Evolutionary conservation across 2,888 invertebrate species (phyloP).

Genomic region (Carterocephalus palaemon): DNA sequence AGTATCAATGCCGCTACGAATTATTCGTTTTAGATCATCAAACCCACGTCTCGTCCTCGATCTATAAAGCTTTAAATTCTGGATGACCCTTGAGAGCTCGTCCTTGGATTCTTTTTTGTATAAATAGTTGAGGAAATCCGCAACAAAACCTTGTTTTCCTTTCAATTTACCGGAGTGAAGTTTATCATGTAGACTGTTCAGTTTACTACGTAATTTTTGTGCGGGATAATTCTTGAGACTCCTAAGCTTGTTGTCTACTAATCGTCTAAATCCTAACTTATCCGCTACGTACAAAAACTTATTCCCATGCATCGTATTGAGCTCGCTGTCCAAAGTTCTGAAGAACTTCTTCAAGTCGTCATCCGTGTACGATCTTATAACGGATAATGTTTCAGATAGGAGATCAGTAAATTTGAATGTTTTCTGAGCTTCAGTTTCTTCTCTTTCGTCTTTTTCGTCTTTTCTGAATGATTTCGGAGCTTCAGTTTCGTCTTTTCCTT

Average conservation of each 20-base stretch:
- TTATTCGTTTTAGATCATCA: conserved; percentile 35
- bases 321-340: conserved; percentile 38
- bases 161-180: conserved; percentile 31
- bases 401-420: conserved; percentile 44
- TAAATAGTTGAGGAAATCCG: conserved; percentile 44
- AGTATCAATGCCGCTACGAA: conserved; percentile 38
- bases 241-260: conserved; percentile 36
- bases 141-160: conserved; percentile 28
- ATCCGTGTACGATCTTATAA: conserved; percentile 41
- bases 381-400: conserved; percentile 34
- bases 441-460: conserved; percentile 1
- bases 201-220: conserved; percentile 29
- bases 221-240: conserved; percentile 32
- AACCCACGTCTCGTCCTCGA: conserved; percentile 31
- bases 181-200: conserved; percentile 30
- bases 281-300: conserved; percentile 40
- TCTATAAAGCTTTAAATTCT: conserved; percentile 38
- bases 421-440: conserved; percentile 5
- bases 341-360: conserved; percentile 41
- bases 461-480: conserved; percentile 19
- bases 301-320: conserved; percentile 41
- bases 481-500: conserved; percentile 5
- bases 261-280: conserved; percentile 31
- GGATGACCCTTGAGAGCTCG: conserved; percentile 37
- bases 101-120: conserved; percentile 34